Conservation (phyloP, 2,113 vertebrate species). For the Notechis scutatus region DNA sequence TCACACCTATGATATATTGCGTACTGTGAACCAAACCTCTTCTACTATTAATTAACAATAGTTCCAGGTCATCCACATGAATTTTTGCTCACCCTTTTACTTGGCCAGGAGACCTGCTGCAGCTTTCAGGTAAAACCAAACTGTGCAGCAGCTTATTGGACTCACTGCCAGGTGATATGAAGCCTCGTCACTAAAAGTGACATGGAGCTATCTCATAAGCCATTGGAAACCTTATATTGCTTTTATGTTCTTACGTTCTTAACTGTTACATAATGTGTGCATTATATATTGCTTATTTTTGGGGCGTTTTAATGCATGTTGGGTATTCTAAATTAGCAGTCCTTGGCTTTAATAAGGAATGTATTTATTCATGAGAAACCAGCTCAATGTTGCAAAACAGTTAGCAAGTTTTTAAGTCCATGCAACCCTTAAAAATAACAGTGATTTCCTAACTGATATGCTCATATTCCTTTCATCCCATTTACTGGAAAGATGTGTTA, state of each 20-base stretch:
- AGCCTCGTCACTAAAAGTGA: neutral
- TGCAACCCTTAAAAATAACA: neutral
- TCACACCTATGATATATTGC: neutral
- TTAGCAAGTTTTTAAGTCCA: neutral
- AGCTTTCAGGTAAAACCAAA: neutral
- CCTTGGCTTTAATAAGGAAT: neutral
- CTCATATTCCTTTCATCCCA: neutral
- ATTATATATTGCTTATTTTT: neutral
- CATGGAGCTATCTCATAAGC: neutral
- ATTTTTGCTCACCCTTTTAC: neutral
- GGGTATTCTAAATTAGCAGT: neutral
- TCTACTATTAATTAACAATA: neutral
- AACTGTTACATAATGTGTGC: neutral
- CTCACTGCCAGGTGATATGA: neutral
- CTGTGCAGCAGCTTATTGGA: neutral
- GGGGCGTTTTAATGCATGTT: neutral
- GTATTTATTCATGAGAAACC: neutral
- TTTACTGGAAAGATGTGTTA: slow-evolving; percentile 17
- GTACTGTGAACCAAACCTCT: neutral
- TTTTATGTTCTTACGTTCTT: neutral
- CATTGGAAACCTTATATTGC: neutral
- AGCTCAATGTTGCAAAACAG: neutral
- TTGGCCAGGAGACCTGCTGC: neutral
- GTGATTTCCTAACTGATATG: neutral
- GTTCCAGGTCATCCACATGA: neutral